These are phyloP conservation scores for Agonum fuliginosum DNA, from an alignment of 2,888 invertebrate species.

Conservation along the genomic window DNA sequence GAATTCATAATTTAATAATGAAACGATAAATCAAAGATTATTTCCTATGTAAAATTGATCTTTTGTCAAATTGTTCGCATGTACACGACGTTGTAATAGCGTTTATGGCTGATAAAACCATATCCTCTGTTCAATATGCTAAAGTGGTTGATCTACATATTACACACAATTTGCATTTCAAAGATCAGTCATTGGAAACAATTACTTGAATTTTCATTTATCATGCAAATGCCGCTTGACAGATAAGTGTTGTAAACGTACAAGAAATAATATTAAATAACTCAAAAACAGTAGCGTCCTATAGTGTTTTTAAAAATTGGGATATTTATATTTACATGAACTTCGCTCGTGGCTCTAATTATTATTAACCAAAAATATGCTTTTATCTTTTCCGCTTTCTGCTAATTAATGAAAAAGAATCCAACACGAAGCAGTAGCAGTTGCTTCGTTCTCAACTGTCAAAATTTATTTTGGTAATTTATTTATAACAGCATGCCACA, in stretches of 20 bases:
- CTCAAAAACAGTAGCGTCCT: not conserved
- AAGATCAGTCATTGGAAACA: conserved; percentile 39
- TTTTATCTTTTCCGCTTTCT: conserved; percentile 36
- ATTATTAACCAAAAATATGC: conserved; percentile 36
- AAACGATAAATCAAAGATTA: conserved; percentile 11
- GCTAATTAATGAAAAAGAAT: conserved; percentile 25
- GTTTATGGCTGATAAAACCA: conserved; percentile 28
- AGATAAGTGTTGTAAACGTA: conserved; percentile 20
- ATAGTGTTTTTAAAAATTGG: not conserved
- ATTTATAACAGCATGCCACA: conserved; percentile 12
- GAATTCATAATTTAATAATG: not conserved
- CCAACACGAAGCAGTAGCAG: not conserved
- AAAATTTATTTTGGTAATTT: conserved; percentile 28
- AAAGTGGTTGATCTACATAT: conserved; percentile 42
- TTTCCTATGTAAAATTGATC: conserved; percentile 12
- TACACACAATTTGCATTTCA: conserved; percentile 45
- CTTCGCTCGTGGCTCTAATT: not conserved
- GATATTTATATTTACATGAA: not conserved
- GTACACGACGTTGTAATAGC: conserved; percentile 8
- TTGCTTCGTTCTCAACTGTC: conserved; percentile 10
- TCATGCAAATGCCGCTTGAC: conserved; percentile 24
- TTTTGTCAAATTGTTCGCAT: conserved; percentile 26
- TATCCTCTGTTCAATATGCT: conserved; percentile 41
- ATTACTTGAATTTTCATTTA: conserved; percentile 44
- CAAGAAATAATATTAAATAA: conserved; percentile 8